These are phyloP conservation scores for Agrilus mali DNA, from an alignment of 2,888 invertebrate species.

Conservation along the genomic window DNA sequence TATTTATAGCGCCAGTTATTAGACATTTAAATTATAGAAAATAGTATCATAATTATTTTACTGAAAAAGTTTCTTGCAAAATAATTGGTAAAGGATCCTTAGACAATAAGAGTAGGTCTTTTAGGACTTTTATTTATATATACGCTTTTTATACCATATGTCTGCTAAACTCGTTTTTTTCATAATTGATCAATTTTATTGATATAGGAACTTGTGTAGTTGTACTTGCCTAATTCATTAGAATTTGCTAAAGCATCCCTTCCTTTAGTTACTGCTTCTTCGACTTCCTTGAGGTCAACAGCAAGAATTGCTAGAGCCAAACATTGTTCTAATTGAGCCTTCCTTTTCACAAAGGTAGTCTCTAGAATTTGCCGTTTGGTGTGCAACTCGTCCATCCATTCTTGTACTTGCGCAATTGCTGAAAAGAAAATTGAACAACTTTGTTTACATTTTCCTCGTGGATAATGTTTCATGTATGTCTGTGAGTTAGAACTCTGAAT, in stretches of 20 bases:
- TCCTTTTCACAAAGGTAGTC: slow-evolving; percentile 51
- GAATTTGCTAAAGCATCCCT: slow-evolving; percentile 42
- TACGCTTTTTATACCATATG: too few relatives aligned
- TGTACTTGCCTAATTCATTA: slow-evolving; percentile 40
- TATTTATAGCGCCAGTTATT: too few relatives aligned
- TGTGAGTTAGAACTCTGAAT: too few relatives aligned
- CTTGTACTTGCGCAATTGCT: slow-evolving; percentile 59
- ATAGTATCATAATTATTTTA: too few relatives aligned
- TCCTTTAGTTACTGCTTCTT: slow-evolving; percentile 43
- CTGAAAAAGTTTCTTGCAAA: too few relatives aligned
- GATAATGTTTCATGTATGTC: neutral
- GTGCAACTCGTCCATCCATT: slow-evolving; percentile 63
- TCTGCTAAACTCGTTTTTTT: too few relatives aligned
- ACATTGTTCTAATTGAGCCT: slow-evolving; percentile 66
- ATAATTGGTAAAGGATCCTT: too few relatives aligned
- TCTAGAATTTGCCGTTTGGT: slow-evolving; percentile 62
- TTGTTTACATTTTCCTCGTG: too few relatives aligned
- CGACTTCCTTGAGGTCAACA: slow-evolving; percentile 54
- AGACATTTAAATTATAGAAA: too few relatives aligned
- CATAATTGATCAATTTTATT: too few relatives aligned
- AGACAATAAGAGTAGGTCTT: too few relatives aligned
- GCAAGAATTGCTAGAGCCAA: slow-evolving; percentile 61
- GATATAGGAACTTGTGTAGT: neutral
- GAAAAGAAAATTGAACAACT: slow-evolving; percentile 14
- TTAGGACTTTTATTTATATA: too few relatives aligned